Percentiles rank a stretch among this genome's conserved stretches.
Evolutionary conservation across 2,113 vertebrate genomes (phyloP).

Genomic region (Notothenia rossii): DNA sequence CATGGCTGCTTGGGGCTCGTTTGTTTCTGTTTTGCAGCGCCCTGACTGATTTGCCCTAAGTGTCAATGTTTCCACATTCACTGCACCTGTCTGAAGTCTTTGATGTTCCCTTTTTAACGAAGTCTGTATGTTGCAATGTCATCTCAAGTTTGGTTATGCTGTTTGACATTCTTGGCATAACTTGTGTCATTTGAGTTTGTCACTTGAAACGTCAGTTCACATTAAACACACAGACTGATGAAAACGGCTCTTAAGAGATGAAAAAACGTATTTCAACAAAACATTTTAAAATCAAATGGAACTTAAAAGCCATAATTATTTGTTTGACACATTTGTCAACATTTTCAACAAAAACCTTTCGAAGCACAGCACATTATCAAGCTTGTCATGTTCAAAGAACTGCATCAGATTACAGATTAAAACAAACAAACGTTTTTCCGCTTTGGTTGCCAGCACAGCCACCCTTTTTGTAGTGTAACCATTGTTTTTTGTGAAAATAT

Average conservation of each 20-base stretch:
- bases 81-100: neutral
- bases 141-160: constrained; percentile 18
- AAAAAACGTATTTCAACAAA: too few relatives aligned
- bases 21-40: neutral
- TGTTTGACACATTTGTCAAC: neutral
- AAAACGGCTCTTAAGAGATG: too few relatives aligned
- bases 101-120: neutral
- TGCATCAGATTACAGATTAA: neutral
- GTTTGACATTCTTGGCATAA: constrained; percentile 34
- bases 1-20: neutral
- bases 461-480: neutral
- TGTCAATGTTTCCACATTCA: neutral
- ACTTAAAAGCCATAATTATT: too few relatives aligned
- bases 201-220: constrained; percentile 8
- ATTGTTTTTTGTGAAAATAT: neutral
- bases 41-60: constrained; percentile 5
- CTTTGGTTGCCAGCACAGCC: neutral
- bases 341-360: neutral
- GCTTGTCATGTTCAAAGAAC: neutral
- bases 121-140: neutral
- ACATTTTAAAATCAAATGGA: too few relatives aligned
- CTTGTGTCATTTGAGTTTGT: constrained; percentile 17
- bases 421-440: neutral
- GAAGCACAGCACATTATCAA: neutral
- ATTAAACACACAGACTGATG: neutral